phyloP scores from a whole-genome alignment of 2,113 vertebrate species.

The Gopherus evgoodei region DNA sequence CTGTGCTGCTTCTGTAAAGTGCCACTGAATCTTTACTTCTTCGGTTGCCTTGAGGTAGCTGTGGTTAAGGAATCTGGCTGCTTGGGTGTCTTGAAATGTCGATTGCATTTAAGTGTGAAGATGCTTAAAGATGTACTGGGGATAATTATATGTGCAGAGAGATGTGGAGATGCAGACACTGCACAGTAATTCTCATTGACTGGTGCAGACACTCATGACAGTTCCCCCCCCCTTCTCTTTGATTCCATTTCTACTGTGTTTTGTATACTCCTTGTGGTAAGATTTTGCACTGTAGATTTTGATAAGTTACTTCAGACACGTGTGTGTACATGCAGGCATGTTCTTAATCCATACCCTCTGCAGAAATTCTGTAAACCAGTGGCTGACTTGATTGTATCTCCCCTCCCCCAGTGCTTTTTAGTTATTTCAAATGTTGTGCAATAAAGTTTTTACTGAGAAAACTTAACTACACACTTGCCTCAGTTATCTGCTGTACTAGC shows the following conservation, averaged over 20 bases:
- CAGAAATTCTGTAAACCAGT: conserved; percentile 6
- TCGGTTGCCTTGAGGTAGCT: conserved; percentile 33
- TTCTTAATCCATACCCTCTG: background rate
- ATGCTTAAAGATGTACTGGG: conserved; percentile 19
- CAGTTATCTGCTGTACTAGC: conserved; percentile 23
- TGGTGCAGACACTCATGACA: background rate
- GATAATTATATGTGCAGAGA: conserved; percentile 6
- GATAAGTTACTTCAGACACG: background rate
- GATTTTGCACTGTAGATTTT: conserved; percentile 66
- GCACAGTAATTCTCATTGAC: conserved; percentile 54
- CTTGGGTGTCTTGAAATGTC: conserved; percentile 34
- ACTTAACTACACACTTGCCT: background rate
- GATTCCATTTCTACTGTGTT: conserved; percentile 60
- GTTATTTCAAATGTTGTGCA: background rate
- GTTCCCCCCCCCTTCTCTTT: conserved; percentile 12
- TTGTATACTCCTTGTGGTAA: conserved; percentile 76
- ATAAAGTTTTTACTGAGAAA: conserved; percentile 12
- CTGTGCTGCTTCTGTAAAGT: conserved; percentile 27
- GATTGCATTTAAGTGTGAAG: conserved; percentile 38
- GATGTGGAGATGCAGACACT: conserved; percentile 3
- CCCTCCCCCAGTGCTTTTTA: background rate
- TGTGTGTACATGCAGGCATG: background rate
- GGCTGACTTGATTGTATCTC: background rate
- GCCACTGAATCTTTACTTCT: conserved; percentile 33
- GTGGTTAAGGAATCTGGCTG: conserved; percentile 28